Conservation (phyloP, 2,113 vertebrate species). For the Zosterops pallidus region DNA sequence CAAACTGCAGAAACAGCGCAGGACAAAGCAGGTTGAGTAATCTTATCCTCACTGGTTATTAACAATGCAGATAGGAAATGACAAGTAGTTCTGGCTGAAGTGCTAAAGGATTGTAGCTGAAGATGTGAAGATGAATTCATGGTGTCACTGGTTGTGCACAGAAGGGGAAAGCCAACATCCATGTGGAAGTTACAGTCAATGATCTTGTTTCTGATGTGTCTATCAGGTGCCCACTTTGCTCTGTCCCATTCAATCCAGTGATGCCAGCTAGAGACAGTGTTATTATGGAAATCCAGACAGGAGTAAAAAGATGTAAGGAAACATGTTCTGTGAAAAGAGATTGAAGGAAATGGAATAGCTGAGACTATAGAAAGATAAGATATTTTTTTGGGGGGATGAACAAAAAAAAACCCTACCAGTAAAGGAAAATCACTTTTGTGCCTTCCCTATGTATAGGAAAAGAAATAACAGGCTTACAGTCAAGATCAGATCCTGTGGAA, state of each 20-base stretch:
- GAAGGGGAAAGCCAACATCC: not conserved
- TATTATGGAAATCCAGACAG: not conserved
- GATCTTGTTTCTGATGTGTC: not conserved
- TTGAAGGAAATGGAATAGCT: not conserved
- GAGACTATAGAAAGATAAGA: not conserved
- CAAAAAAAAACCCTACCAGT: not conserved
- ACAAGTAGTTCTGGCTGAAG: not conserved
- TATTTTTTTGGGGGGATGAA: rapidly evolving
- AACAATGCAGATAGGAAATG: not conserved
- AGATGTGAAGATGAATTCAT: not conserved
- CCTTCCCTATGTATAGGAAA: not conserved
- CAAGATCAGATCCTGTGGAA: not conserved
- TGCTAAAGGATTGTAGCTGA: not conserved
- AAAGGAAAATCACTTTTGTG: not conserved
- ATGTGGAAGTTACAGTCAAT: not conserved
- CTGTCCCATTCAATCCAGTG: not conserved
- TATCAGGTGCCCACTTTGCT: not conserved
- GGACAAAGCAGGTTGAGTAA: not conserved
- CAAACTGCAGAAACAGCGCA: not conserved
- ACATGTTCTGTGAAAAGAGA: not conserved
- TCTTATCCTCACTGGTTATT: not conserved
- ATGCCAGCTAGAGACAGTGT: not conserved
- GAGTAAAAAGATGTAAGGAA: not conserved
- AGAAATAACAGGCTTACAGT: not conserved
- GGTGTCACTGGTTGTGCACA: not conserved